Evolutionary conservation across 2,113 vertebrate species (phyloP).

Genomic region (Rhea pennata): DNA sequence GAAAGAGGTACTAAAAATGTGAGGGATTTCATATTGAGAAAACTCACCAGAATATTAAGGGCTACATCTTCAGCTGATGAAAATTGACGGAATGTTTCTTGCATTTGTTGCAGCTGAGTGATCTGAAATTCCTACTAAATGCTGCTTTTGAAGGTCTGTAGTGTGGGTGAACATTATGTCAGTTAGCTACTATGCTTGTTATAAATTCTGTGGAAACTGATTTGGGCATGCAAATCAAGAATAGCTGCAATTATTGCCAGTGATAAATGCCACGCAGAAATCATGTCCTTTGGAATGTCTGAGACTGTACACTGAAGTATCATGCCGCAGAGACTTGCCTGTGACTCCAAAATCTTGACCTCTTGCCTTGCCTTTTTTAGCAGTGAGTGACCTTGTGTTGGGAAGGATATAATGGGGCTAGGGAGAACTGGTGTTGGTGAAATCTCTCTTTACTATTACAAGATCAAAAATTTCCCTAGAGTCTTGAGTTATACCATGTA

Average conservation of each 20-base stretch:
- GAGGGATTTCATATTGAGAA: neutral
- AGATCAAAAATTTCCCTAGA: neutral
- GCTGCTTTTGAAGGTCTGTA: neutral
- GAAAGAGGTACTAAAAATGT: neutral
- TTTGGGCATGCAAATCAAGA: neutral
- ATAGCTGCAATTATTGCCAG: too few species aligned
- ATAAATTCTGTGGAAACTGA: neutral
- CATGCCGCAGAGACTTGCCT: neutral
- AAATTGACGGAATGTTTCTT: neutral
- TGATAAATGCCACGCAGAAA: too few species aligned
- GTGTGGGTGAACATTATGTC: neutral
- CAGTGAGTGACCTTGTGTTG: neutral
- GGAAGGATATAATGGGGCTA: neutral
- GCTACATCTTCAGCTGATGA: neutral
- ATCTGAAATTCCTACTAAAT: neutral
- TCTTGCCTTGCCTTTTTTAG: neutral
- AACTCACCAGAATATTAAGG: neutral
- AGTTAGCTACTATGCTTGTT: too few species aligned
- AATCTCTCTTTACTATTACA: neutral
- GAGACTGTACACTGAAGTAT: too few species aligned
- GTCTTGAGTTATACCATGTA: neutral
- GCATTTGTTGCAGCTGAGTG: neutral
- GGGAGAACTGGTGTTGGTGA: neutral
- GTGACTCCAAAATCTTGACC: neutral
- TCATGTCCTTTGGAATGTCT: too few species aligned